Evolutionary conservation across 2,113 vertebrate genomes (phyloP).

Genomic region (Chlorodrepanis virens): DNA sequence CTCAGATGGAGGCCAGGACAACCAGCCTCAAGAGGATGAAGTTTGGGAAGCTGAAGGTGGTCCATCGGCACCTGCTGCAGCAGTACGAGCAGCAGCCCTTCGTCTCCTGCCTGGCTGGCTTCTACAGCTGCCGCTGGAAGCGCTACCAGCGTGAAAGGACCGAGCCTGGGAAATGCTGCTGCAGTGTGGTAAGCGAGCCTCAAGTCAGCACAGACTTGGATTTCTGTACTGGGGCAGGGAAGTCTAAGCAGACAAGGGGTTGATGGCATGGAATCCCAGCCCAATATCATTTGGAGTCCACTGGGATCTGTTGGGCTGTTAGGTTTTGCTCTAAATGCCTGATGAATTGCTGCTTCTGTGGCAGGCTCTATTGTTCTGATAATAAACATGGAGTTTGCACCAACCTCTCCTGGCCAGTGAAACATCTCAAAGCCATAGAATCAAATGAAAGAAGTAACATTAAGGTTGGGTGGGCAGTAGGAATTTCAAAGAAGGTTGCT

Average conservation of each 20-base stretch:
- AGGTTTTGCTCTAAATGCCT: background rate
- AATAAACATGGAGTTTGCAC: background rate
- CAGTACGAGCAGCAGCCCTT: slow-evolving; percentile 84
- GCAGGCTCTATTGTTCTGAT: background rate
- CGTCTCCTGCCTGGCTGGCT: slow-evolving; percentile 83
- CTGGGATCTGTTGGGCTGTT: background rate
- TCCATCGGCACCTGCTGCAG: slow-evolving; percentile 79
- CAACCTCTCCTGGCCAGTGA: background rate
- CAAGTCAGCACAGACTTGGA: background rate
- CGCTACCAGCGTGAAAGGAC: slow-evolving; percentile 78
- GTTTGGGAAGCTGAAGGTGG: slow-evolving; percentile 84
- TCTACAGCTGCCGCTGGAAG: slow-evolving; percentile 89
- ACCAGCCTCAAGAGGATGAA: slow-evolving; percentile 73
- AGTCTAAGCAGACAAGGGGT: background rate
- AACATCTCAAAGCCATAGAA: background rate
- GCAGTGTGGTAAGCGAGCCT: slow-evolving; percentile 73
- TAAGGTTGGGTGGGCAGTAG: background rate
- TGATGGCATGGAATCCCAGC: background rate
- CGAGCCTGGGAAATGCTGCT: slow-evolving; percentile 85
- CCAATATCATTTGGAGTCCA: rapidly evolving
- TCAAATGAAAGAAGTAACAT: background rate
- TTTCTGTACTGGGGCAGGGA: background rate
- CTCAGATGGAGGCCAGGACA: slow-evolving; percentile 62
- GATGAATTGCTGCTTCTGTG: background rate
- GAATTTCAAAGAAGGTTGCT: background rate